Conservation (phyloP, 2,113 vertebrate genomes). For the Galbula dea region DNA sequence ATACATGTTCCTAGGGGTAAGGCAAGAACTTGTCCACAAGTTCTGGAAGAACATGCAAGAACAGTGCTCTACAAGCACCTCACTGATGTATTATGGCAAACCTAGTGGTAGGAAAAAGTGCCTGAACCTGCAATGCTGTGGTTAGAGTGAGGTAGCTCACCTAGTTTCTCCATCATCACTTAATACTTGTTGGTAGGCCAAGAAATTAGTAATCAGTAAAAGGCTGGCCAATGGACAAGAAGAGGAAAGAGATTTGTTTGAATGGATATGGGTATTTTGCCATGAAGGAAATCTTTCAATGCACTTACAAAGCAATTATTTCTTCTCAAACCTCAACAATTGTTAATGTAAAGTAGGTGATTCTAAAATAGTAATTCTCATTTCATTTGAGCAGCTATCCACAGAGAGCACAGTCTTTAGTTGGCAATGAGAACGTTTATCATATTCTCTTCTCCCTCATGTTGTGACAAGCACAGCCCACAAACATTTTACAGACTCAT, state of each 20-base stretch:
- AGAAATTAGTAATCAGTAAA: background rate
- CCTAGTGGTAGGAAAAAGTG: background rate
- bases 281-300: background rate
- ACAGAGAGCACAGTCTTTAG: background rate
- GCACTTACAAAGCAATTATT: background rate
- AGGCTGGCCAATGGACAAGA: background rate
- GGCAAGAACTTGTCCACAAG: background rate
- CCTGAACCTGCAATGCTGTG: background rate
- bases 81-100: background rate
- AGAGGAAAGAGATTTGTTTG: background rate
- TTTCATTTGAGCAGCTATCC: background rate
- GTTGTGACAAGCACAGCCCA: constrained; percentile 52
- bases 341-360: background rate
- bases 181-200: background rate
- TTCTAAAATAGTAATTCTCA: constrained; percentile 8
- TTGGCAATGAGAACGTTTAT: background rate
- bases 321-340: background rate
- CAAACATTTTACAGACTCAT: constrained; percentile 17
- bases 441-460: constrained; percentile 24
- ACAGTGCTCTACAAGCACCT: background rate
- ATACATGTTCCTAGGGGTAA: background rate
- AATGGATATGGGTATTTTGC: background rate
- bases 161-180: background rate
- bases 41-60: background rate
- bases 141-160: background rate